Evolutionary conservation across 1,140 invertebrate genomes (phyloP).

Genomic region (Nomia melanderi): DNA sequence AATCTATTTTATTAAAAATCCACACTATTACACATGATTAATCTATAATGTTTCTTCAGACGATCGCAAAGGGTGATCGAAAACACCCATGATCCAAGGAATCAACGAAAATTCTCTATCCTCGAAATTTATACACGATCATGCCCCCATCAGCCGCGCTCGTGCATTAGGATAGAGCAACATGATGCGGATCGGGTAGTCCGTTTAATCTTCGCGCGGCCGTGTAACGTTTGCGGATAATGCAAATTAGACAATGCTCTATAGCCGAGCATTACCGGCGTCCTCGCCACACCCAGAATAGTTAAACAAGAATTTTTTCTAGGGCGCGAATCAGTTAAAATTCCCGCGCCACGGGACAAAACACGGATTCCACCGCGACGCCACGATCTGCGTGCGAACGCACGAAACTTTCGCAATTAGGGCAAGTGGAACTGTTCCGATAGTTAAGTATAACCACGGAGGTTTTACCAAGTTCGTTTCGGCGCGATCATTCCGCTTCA

Average conservation of each 20-base stretch:
- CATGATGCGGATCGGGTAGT: background rate
- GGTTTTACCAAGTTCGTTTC: conserved; percentile 7
- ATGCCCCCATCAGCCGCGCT: background rate
- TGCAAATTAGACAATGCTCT: conserved; percentile 7
- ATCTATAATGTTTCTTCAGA: too few species aligned
- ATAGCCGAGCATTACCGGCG: background rate
- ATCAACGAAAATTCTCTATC: too few species aligned
- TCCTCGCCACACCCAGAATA: background rate
- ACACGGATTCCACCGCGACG: background rate
- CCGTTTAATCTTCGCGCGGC: conserved; percentile 1
- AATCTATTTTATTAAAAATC: too few species aligned
- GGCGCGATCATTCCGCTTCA: too few species aligned
- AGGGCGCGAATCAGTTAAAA: background rate
- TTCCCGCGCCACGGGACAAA: background rate
- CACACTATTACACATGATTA: too few species aligned
- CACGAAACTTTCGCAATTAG: conserved; percentile 25
- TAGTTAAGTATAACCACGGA: background rate
- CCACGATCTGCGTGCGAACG: background rate
- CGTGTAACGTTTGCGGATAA: conserved; percentile 13
- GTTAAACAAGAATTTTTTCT: background rate
- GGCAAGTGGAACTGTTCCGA: background rate
- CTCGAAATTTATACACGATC: background rate
- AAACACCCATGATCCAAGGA: too few species aligned
- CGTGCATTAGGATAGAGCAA: background rate
- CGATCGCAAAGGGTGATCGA: too few species aligned